Percentiles rank a stretch among this genome's conserved stretches.
Evolutionary conservation across 2,113 vertebrate genomes (phyloP).

Genomic region (Vulpes ferrilata): DNA sequence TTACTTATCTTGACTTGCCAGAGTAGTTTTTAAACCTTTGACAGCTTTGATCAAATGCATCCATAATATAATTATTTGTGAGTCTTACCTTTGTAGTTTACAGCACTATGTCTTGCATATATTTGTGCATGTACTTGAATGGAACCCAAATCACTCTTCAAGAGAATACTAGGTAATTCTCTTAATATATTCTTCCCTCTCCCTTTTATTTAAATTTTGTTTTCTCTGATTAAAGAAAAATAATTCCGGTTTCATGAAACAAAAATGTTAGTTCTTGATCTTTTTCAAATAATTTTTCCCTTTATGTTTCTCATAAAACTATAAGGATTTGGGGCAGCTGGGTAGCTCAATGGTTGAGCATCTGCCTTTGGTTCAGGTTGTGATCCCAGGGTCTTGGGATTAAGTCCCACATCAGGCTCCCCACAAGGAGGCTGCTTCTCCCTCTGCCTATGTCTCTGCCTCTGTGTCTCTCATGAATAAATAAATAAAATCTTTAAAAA

Average conservation of each 20-base stretch:
- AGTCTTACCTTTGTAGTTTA: neutral
- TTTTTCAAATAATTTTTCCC: conserved; percentile 7
- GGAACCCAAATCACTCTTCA: neutral
- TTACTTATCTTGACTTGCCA: neutral
- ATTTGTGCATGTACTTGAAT: neutral
- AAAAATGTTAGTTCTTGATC: neutral
- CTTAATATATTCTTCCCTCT: neutral
- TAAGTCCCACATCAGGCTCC: too few relatives aligned
- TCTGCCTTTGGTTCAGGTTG: too few relatives aligned
- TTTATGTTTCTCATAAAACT: neutral
- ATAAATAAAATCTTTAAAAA: too few relatives aligned
- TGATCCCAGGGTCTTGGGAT: too few relatives aligned
- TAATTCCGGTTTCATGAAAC: neutral
- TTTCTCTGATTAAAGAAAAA: conserved; percentile 4
- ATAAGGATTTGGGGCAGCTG: neutral
- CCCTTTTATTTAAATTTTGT: neutral
- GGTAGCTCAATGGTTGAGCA: too few relatives aligned
- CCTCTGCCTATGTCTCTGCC: too few relatives aligned
- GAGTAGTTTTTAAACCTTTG: neutral
- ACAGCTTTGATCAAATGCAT: neutral
- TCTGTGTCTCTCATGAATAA: too few relatives aligned
- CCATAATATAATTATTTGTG: neutral
- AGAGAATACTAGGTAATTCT: neutral
- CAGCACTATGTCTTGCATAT: neutral
- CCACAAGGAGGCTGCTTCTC: too few relatives aligned